phyloP scores from a whole-genome alignment of 2,888 invertebrate species.

The Chloromyia formosa region DNA sequence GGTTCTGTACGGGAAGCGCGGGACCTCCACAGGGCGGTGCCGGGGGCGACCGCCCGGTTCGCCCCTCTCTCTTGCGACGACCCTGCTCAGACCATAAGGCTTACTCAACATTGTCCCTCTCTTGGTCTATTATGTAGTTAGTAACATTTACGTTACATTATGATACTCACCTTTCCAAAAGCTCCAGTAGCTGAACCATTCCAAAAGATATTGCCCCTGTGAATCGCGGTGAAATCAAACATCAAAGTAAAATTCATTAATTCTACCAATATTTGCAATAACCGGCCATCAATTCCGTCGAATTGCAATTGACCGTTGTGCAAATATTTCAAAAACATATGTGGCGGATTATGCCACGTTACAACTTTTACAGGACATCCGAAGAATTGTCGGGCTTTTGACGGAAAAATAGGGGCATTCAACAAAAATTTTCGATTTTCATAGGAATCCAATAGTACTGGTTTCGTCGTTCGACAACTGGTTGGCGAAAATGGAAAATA shows the following conservation, averaged over 20 bases:
- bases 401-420: constrained; percentile 53
- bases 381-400: constrained; percentile 56
- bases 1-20: too few relatives aligned
- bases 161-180: constrained; percentile 54
- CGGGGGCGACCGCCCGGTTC: too few relatives aligned
- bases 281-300: constrained; percentile 59
- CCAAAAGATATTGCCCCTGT: constrained; percentile 52
- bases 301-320: constrained; percentile 48
- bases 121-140: too few relatives aligned
- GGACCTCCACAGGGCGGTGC: too few relatives aligned
- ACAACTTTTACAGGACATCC: constrained; percentile 56
- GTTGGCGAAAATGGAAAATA: constrained; percentile 57
- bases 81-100: too few relatives aligned
- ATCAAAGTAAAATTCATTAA: constrained; percentile 59
- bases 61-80: too few relatives aligned
- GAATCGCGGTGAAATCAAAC: constrained; percentile 48
- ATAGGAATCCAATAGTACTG: constrained; percentile 52
- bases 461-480: constrained; percentile 54
- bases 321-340: constrained; percentile 51
- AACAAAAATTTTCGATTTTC: constrained; percentile 6
- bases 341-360: constrained; percentile 56
- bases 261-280: constrained; percentile 54
- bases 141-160: too few relatives aligned
- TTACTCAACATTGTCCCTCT: background rate
- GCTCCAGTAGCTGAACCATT: constrained; percentile 59